Evolutionary conservation across 2,797 vertebrate species (phyloP), one percentile per base, ranked within the genome.

Genomic region (Borostomias antarcticus): DNA sequence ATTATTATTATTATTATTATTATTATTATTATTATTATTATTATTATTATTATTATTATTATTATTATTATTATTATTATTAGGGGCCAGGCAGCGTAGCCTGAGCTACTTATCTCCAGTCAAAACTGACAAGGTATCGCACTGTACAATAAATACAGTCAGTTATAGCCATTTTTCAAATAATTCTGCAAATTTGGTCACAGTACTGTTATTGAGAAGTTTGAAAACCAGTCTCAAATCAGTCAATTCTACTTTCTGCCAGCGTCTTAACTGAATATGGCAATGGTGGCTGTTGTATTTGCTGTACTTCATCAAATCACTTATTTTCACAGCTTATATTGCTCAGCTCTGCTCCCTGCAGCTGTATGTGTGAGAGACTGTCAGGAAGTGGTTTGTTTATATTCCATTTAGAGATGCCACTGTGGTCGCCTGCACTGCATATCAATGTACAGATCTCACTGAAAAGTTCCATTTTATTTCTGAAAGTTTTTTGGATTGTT

Each of bases 291-390:
- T 56, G 17, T 17, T 56, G 15, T 59, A 75, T 67, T 72, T 70
- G 70, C 76, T 73, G 50, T 74, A 72, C 80, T 79, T 82, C 64
- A 82, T 70, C 68, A 67, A 71, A 74, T 79, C 72, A 54, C 33
- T 73, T 69, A 67, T 62, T 68, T 68, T 73, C 23, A 5, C 73
- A 74, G 74, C 63, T 50, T 23, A 23, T 23, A 23, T 19, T 15
- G 9, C 3, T 7, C 17, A 62, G 13, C 62, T 69, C 61, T 78
- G 81, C 79, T 67, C 69, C 75, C 82, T 81, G 78, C 77, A 75
- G 73, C 68, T 26, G 73, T 64, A 68, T 29, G 11, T 19, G 3
- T 4, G 13, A 68, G 48, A 66, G 40, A 19, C 5, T 50, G 78
- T 77, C 79, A 78, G 8, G 75, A 81, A 78, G 57, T 69, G 79